phyloP scores from a whole-genome alignment of 2,113 vertebrate species.

The Trematocara nigrifrons region DNA sequence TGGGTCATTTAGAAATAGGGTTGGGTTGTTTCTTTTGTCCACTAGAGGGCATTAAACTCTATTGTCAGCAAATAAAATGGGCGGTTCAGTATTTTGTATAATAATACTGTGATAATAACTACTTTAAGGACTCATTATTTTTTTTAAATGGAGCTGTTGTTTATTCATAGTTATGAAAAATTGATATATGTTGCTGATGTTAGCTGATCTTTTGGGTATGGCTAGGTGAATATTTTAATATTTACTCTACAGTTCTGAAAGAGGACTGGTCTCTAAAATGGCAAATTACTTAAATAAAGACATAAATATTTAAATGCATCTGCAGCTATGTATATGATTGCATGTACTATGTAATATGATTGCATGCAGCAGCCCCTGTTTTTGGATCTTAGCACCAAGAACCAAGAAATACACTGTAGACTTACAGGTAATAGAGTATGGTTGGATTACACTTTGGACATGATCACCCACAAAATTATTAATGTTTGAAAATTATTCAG shows the following conservation, averaged over 20 bases:
- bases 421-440: neutral
- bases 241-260: neutral
- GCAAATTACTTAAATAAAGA: neutral
- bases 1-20: neutral
- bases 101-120: neutral
- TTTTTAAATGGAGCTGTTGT: neutral
- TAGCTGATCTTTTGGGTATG: neutral
- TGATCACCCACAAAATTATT: neutral
- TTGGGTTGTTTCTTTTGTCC: neutral
- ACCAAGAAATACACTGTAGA: neutral
- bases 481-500: neutral
- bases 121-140: neutral
- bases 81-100: neutral
- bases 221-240: neutral
- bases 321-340: neutral
- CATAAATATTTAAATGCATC: neutral
- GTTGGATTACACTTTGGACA: neutral
- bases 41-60: neutral
- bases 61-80: neutral
- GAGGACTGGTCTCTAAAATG: neutral
- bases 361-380: neutral
- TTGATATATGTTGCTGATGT: neutral
- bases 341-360: neutral
- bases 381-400: neutral
- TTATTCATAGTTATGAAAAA: neutral